Conservation (phyloP, 2,113 vertebrate species). For the Siniperca knerii region DNA sequence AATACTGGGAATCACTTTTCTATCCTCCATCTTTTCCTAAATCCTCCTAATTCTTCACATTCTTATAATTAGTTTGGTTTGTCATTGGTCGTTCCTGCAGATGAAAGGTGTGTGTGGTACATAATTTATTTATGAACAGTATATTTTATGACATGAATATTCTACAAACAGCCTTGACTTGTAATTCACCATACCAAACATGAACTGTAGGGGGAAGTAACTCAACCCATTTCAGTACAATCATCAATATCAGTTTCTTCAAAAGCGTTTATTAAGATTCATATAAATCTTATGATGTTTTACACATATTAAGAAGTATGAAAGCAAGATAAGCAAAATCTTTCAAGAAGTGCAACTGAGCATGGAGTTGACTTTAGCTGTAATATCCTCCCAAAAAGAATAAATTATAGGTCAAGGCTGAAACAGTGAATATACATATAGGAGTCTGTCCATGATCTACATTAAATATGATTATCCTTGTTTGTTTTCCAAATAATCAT, state of each 20-base stretch:
- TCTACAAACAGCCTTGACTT: background rate
- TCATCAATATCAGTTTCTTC: background rate
- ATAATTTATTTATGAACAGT: background rate
- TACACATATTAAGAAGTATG: background rate
- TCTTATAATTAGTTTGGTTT: background rate
- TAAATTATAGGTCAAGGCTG: background rate
- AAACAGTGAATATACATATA: background rate
- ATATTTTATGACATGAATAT: background rate
- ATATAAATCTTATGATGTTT: background rate
- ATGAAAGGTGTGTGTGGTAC: too few relatives aligned
- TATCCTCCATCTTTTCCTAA: background rate
- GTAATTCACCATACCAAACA: background rate
- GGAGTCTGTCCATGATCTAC: background rate
- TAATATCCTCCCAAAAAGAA: background rate
- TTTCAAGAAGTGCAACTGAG: background rate
- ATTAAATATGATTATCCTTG: background rate
- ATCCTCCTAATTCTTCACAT: background rate
- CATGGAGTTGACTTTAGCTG: background rate
- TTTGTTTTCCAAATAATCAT: background rate
- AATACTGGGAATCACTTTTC: background rate
- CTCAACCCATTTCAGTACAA: background rate
- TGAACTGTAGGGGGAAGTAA: slow-evolving; percentile 1
- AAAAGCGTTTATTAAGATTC: background rate
- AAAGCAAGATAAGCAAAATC: background rate
- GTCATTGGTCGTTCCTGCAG: background rate